Evolutionary conservation across 2,113 vertebrate species (phyloP), one percentile per base, ranked within the genome.

Genomic region (Syngnathoides biaculeatus): DNA sequence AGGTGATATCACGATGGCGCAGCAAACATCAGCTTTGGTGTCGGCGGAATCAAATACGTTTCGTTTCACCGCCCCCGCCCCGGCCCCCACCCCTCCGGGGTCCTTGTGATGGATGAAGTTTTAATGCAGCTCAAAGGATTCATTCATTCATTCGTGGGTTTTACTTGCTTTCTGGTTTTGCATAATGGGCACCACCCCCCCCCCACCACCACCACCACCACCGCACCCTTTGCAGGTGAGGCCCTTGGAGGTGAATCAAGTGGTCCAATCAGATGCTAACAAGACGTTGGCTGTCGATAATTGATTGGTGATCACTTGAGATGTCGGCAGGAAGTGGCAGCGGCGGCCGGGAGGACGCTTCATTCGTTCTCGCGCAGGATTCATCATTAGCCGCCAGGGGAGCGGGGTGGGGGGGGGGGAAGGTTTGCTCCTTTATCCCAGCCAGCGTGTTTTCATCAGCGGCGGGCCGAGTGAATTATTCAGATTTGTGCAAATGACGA

Each of bases 221-320:
- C 39, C 12, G n/a, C 13, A 7, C 12, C 17, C 93, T 92, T 59
- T 87, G 57, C 88, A 93, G 95, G 96, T 98, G 97, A 98, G 98
- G 95, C 93, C 30, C 57, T 30, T 1, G 3, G 56, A 20, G 56
- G 55, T 57, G 55, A 26, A 30, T 50, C 20, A 35, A 40, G 58
- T 40, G 58, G 20, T 60, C 52, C 52, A 55, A 55, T 26, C 52
- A 22, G 22, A 26, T 22, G 12, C 55, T 57, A 57, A 57, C 55
- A 8, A 30, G 55, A 17, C 55, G n/a, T 62, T 97, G 94, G 96
- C 95, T 94, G 94, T 93, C 93, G 93, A 95, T 98, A 96, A 98
- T 97, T 96, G 95, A 96, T 99, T 99, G 98, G 95, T 97, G 97
- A 98, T 96, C 94, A 96, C 96, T 98, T 96, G 97, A 97, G 97